Evolutionary conservation across 2,113 vertebrate species (phyloP), one percentile per base, ranked within the genome.

Genomic region (Illadopsis cleaveri): DNA sequence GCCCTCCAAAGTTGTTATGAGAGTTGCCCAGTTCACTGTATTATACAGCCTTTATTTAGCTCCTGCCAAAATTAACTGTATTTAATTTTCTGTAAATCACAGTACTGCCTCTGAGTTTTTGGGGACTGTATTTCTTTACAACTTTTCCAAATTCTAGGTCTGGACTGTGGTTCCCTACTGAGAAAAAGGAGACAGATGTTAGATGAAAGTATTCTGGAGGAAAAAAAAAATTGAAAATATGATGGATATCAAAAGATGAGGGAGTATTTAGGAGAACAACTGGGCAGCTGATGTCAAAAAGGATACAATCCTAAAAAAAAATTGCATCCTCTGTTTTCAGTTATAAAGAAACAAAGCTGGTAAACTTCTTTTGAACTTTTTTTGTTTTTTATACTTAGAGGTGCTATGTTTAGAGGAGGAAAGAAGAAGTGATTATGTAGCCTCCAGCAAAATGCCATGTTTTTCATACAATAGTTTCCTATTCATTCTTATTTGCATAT

Each of bases 361-460:
- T 85, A 88, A 91, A 73, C 64, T 80, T 76, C 65, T 80, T 86
- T 82, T 96, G 87, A 95, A 90, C 90, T 69, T 82, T 61, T 92
- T 95, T 86, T 25, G 7, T 94, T 93, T 94, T 93, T 94, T 80
- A 35, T 93, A 73, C 33, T 89, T 76, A 61, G 54, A 94, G 68
- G 90, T 95, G 70, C 65, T 79, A 91, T 80, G 51, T 80, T 94
- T 90, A 94, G 79, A 10, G 35, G 64, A 83, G n/a, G 82, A 94
- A 93, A 61, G 82, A 42, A 91, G 69, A 90, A 76, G 18, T 0
- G 4, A 91, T 79, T 82, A 50, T 37, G 47, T 57, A 70, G 50
- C 77, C 35, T 79, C 27, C 72, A 90, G 82, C 28, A 93, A 80
- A 70, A 80, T 57, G 54, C 35, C 24, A 21, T 88, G 28, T 57